Conservation (phyloP, 2,113 vertebrate species). For the Sander lucioperca region DNA sequence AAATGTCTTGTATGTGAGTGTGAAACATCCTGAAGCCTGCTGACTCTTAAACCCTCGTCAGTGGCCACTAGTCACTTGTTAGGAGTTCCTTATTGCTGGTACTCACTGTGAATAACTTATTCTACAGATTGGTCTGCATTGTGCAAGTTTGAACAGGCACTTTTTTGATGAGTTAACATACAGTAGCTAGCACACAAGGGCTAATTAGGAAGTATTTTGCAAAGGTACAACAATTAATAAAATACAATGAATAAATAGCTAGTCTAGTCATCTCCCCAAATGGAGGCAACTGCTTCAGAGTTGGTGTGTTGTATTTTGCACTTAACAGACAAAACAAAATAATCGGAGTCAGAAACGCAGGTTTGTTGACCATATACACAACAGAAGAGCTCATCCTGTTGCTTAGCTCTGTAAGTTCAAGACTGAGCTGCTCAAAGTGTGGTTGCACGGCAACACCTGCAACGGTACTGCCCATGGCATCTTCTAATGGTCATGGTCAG, state of each 20-base stretch:
- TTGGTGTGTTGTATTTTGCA: neutral
- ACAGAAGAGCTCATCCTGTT: neutral
- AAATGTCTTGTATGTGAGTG: neutral
- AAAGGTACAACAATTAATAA: neutral
- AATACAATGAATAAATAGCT: neutral
- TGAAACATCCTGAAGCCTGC: neutral
- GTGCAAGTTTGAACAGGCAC: neutral
- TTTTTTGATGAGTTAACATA: neutral
- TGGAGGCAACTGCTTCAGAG: neutral
- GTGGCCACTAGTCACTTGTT: neutral
- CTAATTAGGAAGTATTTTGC: neutral
- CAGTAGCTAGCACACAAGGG: neutral
- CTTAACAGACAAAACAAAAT: neutral
- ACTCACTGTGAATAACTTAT: constrained; percentile 10
- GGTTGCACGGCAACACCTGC: neutral
- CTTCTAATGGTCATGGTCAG: neutral
- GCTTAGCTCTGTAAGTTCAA: neutral
- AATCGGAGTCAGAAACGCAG: neutral
- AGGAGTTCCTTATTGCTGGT: neutral
- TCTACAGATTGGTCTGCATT: neutral
- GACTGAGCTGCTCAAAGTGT: neutral
- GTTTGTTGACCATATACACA: neutral
- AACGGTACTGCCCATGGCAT: neutral
- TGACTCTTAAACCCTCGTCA: neutral
- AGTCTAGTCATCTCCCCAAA: neutral